These are phyloP conservation scores for Clarias gariepinus DNA, from an alignment of 2,113 vertebrate genomes.

Conservation along the genomic window DNA sequence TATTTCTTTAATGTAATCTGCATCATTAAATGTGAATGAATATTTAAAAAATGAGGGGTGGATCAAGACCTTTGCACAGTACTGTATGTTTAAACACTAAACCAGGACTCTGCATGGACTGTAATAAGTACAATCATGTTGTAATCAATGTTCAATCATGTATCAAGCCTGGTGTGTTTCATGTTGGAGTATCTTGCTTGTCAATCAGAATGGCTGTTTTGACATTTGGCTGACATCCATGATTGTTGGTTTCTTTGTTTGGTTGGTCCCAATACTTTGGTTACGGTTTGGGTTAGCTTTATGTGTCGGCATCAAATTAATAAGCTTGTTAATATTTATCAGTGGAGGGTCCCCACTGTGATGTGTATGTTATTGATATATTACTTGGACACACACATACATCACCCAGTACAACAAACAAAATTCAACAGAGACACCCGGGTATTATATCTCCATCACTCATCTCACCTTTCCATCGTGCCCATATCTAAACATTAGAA, in stretches of 20 bases:
- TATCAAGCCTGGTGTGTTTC: neutral
- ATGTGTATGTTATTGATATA: neutral
- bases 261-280: neutral
- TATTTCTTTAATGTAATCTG: too few species aligned
- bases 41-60: too few species aligned
- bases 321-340: neutral
- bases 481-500: neutral
- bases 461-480: neutral
- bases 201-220: neutral
- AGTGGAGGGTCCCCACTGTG: neutral
- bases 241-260: neutral
- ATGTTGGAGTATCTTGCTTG: neutral
- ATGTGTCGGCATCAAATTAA: neutral
- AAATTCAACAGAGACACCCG: neutral
- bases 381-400: conserved; percentile 14
- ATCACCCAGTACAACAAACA: conserved; percentile 9
- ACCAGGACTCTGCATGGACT: neutral
- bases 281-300: neutral
- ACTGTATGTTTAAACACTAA: neutral
- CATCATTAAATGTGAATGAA: too few species aligned
- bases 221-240: neutral
- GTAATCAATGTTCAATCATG: neutral
- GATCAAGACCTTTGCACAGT: too few species aligned
- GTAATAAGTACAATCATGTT: neutral
- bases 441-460: neutral